Evolutionary conservation across 1,140 invertebrate genomes (phyloP).

Genomic region (Venturia canescens): DNA sequence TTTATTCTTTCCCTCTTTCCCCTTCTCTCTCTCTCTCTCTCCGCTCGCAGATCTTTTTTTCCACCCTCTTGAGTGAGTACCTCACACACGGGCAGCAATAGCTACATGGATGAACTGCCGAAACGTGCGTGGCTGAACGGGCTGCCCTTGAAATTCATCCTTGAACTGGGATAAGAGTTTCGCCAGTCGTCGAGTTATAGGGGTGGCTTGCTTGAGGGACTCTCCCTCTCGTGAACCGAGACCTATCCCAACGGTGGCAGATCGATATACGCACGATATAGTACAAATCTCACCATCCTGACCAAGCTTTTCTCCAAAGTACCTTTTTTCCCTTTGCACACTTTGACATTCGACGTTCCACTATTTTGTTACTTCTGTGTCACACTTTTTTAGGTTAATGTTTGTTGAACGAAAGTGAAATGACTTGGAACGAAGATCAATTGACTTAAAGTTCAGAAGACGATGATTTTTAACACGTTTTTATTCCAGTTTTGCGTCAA

Average conservation of each 20-base stretch:
- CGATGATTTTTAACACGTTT: neutral
- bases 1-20: conserved; percentile 1
- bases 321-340: conserved; percentile 56
- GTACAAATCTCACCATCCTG: conserved; percentile 56
- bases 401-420: neutral
- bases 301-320: conserved; percentile 50
- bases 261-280: conserved; percentile 70
- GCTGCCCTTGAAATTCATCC: conserved; percentile 74
- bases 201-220: conserved; percentile 6
- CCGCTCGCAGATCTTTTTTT: conserved; percentile 5
- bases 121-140: conserved; percentile 57
- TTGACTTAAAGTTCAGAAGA: too few relatives aligned
- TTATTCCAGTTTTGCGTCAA: neutral
- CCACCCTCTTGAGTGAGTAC: conserved; percentile 34
- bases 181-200: conserved; percentile 13
- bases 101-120: conserved; percentile 36
- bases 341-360: neutral
- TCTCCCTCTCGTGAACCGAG: conserved; percentile 65
- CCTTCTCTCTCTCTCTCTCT: neutral
- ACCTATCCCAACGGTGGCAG: conserved; percentile 71
- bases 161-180: conserved; percentile 72
- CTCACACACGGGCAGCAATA: neutral
- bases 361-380: neutral
- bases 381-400: neutral
- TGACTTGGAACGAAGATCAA: too few relatives aligned